A percentile compares a stretch with the other conserved stretches of the same genome.
phyloP scores from a whole-genome alignment of 1,140 invertebrate genomes.

The Ladona fulva region DNA sequence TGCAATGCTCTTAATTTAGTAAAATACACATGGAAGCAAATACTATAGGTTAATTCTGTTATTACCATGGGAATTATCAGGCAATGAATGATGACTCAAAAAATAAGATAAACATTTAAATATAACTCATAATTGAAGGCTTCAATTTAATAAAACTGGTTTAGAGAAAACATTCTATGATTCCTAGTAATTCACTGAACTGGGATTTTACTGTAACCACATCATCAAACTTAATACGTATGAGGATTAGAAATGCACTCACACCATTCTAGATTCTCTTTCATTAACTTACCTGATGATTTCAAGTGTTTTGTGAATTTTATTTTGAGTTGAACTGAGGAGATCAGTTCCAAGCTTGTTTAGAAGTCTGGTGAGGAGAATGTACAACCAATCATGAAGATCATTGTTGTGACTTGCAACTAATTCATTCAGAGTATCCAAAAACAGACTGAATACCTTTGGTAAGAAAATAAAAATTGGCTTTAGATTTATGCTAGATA shows the following conservation, averaged over 20 bases:
- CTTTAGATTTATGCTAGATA: too few species aligned
- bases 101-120: too few species aligned
- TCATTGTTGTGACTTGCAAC: constrained; percentile 77
- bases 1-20: too few species aligned
- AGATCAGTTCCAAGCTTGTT: constrained; percentile 86
- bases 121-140: too few species aligned
- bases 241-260: not conserved
- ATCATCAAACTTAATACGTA: not conserved
- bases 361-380: constrained; percentile 65
- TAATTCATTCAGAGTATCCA: constrained; percentile 84
- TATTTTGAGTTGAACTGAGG: constrained; percentile 78
- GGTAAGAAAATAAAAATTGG: constrained; percentile 11
- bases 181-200: constrained; percentile 27
- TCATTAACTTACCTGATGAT: constrained; percentile 57
- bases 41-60: too few species aligned
- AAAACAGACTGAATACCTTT: constrained; percentile 83
- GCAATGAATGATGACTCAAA: too few species aligned
- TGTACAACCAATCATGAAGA: constrained; percentile 83
- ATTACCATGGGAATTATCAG: too few species aligned
- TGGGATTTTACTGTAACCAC: constrained; percentile 45
- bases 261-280: not conserved
- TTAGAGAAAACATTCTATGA: constrained; percentile 13
- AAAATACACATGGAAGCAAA: too few species aligned
- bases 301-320: constrained; percentile 79
- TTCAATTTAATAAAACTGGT: too few species aligned